phyloP scores from a whole-genome alignment of 2,888 invertebrate species.

The Coleophora flavipennella region DNA sequence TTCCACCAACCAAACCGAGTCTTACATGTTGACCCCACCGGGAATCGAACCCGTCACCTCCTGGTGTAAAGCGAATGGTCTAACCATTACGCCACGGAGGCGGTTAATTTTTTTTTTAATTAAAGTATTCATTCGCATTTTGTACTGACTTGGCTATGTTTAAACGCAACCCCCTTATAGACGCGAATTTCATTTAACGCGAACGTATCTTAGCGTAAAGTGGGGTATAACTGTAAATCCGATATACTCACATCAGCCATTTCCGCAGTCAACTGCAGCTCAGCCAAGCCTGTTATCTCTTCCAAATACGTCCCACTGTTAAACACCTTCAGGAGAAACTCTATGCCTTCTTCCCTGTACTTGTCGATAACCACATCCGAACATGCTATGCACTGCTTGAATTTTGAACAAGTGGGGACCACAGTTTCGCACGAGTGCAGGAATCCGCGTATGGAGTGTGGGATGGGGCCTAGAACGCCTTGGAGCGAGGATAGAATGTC shows the following conservation, averaged over 20 bases:
- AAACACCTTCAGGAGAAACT: slow-evolving; percentile 85
- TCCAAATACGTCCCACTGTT: slow-evolving; percentile 87
- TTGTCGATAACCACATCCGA: slow-evolving; percentile 69
- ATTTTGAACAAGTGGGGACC: slow-evolving; percentile 87
- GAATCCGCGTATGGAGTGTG: slow-evolving; percentile 95
- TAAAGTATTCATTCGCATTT: too few species aligned
- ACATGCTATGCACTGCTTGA: slow-evolving; percentile 94
- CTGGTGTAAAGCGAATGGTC: too few species aligned
- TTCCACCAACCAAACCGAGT: too few species aligned
- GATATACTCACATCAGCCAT: slow-evolving; percentile 66
- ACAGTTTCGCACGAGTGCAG: slow-evolving; percentile 86
- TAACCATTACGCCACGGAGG: too few species aligned
- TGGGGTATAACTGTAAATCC: too few species aligned
- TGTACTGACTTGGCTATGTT: too few species aligned
- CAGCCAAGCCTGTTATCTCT: slow-evolving; percentile 85
- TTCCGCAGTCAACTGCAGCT: slow-evolving; percentile 73
- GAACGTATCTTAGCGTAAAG: too few species aligned
- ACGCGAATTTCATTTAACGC: too few species aligned
- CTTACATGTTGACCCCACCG: too few species aligned
- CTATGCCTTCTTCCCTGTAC: slow-evolving; percentile 69
- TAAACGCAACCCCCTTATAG: too few species aligned
- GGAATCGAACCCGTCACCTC: too few species aligned
- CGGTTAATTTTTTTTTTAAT: too few species aligned
- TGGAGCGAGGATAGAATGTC: slow-evolving; percentile 47
- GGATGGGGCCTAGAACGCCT: slow-evolving; percentile 85